These are phyloP conservation scores for Orthosia gracilis DNA, from an alignment of 2,888 invertebrate species.

Conservation along the genomic window DNA sequence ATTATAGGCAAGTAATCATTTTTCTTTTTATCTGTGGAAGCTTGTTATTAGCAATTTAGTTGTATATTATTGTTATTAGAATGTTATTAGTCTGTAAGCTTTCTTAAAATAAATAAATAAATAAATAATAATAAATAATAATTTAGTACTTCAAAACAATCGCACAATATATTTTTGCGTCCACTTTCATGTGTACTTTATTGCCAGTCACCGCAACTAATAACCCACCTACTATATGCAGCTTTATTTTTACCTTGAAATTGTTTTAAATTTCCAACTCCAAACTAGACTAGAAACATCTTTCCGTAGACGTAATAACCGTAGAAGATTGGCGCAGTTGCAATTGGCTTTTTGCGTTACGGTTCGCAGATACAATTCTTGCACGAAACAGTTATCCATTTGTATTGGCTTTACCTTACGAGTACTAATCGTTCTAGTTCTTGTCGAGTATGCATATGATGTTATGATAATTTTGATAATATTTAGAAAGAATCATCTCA, in stretches of 20 bases:
- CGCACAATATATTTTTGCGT: conserved; percentile 11
- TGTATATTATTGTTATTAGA: no score
- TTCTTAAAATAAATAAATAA: no score
- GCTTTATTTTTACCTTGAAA: conserved; percentile 34
- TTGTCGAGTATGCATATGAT: background rate
- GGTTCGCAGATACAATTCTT: background rate
- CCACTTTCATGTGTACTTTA: conserved; percentile 37
- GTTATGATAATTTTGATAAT: no score
- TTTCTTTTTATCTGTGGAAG: no score
- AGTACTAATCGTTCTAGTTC: background rate
- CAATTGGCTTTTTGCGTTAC: background rate
- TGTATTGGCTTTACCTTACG: background rate
- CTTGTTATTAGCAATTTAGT: no score
- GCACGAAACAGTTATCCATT: background rate
- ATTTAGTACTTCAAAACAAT: conserved; percentile 33
- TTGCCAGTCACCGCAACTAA: conserved; percentile 17
- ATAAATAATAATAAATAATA: no score
- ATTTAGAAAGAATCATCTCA: no score
- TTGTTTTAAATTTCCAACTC: conserved; percentile 10
- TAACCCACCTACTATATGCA: conserved; percentile 9
- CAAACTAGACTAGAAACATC: conserved; percentile 5
- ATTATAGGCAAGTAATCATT: no score
- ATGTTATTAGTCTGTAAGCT: no score
- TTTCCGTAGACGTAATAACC: no score
- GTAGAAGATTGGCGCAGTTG: background rate